Evolutionary conservation across 2,113 vertebrate genomes (phyloP), one percentile per base, ranked within the genome.

Genomic region (Scatophagus argus): DNA sequence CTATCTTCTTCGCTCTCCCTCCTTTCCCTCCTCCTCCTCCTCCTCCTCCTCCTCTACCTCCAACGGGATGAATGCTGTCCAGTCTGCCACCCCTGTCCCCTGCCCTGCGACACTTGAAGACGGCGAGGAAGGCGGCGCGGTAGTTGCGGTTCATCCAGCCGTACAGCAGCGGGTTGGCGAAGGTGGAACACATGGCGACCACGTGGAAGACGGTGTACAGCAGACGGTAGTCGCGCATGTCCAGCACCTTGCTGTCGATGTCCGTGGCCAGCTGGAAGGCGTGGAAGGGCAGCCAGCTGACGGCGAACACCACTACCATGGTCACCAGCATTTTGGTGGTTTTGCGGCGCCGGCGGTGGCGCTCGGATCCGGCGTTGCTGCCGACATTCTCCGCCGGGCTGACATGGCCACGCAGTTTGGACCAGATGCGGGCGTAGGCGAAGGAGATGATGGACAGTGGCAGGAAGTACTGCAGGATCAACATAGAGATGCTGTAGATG

Each of bases 131-230:
- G 16, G 97, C 97, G 5, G 93, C 95, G 43, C 97, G 95, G 87
- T 98, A 99, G 94, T 99, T 99, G 87, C 93, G 96, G 83, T 99
- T 99, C 98, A 99, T 99, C 98, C 98, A 99, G 54, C 98, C 97
- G 4, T 99, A 99, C 25, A 99, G 96, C 23, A 99, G 93, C 8
- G 98, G 98, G 86, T 99, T 99, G 83, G 96, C 97, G 68, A 98
- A 99, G 0, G 98, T 98, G 11, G 97, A 98, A 88, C 97, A 99
- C 97, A 99, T 99, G 82, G 97, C 97, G 1, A 97, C 93, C 61
- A 99, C 95, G 2, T 99, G 97, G 89, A 99, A 96, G 75, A 97
- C 79, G 0, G 97, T 99, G 93, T 98, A 99, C 84, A 99, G 96
- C 64, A 99, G 94, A 81, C 96, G 96, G 88, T 96, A 99, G 82